These are phyloP conservation scores for Schizopygopsis pylzovi DNA, from an alignment of 2,797 vertebrate genomes.

Conservation along the genomic window DNA sequence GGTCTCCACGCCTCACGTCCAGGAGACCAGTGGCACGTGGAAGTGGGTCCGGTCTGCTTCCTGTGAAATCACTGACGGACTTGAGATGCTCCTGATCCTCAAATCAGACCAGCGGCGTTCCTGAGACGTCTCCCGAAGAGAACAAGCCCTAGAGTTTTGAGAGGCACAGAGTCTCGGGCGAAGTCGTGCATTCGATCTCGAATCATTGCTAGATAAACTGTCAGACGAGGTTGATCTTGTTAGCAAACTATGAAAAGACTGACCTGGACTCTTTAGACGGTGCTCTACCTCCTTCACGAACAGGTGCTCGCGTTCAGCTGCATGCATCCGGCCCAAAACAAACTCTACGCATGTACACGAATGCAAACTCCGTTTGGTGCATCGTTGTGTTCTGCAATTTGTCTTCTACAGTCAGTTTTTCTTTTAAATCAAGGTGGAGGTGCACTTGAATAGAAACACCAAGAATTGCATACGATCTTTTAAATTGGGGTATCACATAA, in stretches of 20 bases:
- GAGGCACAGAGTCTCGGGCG: not conserved
- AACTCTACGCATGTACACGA: not conserved
- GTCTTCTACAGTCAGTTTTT: not conserved
- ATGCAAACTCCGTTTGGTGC: not conserved
- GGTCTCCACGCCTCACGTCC: constrained; percentile 75
- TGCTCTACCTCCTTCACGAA: constrained; percentile 92
- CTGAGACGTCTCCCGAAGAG: not conserved
- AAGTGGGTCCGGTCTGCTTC: constrained; percentile 93
- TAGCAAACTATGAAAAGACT: constrained; percentile 76
- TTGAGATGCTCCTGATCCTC: not conserved
- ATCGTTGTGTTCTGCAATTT: not conserved
- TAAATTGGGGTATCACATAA: too few species aligned
- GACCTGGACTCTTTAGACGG: constrained; percentile 79
- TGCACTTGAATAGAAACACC: not conserved
- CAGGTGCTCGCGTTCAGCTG: constrained; percentile 78
- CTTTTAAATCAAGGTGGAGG: not conserved
- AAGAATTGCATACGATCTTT: too few species aligned
- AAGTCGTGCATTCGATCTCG: constrained; percentile 75
- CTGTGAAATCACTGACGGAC: constrained; percentile 71
- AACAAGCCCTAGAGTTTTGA: not conserved
- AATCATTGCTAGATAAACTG: constrained; percentile 70
- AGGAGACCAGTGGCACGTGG: constrained; percentile 80
- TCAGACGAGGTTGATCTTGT: constrained; percentile 67
- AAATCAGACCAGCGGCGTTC: not conserved
- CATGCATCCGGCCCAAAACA: not conserved